Base-by-base conservation (phyloP, 2,113 vertebrate genomes). In the Colistium nudipinnis region DNA sequence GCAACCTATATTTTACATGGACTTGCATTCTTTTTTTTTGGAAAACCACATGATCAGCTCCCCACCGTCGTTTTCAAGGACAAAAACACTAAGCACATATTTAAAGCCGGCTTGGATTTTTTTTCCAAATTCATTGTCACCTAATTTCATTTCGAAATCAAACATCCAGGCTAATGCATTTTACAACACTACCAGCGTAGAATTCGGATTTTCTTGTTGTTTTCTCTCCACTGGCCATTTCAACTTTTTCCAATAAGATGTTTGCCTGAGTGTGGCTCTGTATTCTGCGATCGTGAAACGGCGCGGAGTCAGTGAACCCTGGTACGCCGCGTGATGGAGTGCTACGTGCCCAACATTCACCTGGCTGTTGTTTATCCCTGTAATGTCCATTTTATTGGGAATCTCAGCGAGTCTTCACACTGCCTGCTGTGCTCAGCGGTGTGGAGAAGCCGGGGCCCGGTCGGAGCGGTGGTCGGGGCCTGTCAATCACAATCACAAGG, bases 381-480 rank as follows among this genome's bases (percentile, higher is more conserved):
- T 91, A 93, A 93, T 93, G 92, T 93, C 92, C 92, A 92, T 91
- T 93, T 93, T 92, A 94, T 93, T 93, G 92, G 91, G 91, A 90
- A 92, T 91, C 91, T 91, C 90, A 85, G 92, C 91, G 55, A 90
- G 90, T 86, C 92, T 91, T 89, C 84, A 84, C 87, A 83, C 87
- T 85, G 66, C 92, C 91, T 85, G 92, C 92, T 92, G 92, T 87
- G 92, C 90, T 93, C 92, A 91, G 92, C 87, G 86, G 88, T 78
- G 87, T 90, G 91, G 82, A 92, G 91, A 91, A 83, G 87, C 83
- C 85, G 20, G 77, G 75, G 87, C 89, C 85, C 85, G 90, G n/a
- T n/a, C 76, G 60, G 88, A 91, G 88, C 81, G 91, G 84, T 89
- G 91, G 92, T 91, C 92, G 90, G 90, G 48, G 83, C 78, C 92